phyloP scores from a whole-genome alignment of 1,140 invertebrate genomes.

The Zaprionus taronus region DNA sequence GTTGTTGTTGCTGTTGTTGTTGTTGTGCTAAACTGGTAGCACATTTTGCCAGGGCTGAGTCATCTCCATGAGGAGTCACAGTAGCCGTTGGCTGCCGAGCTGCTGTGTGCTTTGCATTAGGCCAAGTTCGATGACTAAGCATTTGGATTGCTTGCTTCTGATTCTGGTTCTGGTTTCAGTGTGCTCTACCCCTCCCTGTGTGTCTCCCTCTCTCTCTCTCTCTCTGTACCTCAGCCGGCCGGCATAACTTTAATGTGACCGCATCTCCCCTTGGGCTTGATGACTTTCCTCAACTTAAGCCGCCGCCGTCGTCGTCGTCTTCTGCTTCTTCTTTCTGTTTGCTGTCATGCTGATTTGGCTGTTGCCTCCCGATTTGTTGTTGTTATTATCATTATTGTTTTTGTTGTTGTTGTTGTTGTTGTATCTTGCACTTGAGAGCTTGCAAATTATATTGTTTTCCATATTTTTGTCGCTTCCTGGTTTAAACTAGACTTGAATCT shows the following conservation, averaged over 20 bases:
- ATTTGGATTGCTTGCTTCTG: constrained; percentile 43
- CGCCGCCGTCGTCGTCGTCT: not conserved
- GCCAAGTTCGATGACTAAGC: constrained; percentile 81
- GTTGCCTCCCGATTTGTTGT: constrained; percentile 4
- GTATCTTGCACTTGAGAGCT: constrained; percentile 16
- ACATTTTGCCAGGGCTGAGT: constrained; percentile 74
- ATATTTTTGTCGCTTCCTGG: constrained; percentile 2
- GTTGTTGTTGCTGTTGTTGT: constrained; percentile 19
- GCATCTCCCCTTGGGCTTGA: constrained; percentile 52
- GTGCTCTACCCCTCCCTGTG: constrained; percentile 4
- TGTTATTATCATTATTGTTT: not conserved
- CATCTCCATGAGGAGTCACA: constrained; percentile 46
- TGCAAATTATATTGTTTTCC: constrained; percentile 9
- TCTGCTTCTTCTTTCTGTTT: constrained; percentile 13
- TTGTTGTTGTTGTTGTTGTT: constrained; percentile 1
- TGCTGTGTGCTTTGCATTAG: constrained; percentile 68
- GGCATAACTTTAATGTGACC: constrained; percentile 75
- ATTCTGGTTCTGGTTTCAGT: constrained; percentile 48
- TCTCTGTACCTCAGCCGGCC: constrained; percentile 45
- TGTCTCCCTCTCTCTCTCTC: not conserved
- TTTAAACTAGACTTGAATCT: not conserved
- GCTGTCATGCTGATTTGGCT: constrained; percentile 44
- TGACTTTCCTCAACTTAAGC: constrained; percentile 29
- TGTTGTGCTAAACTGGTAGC: constrained; percentile 69
- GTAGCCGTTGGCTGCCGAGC: constrained; percentile 54